Conservation (phyloP, 2,888 invertebrate genomes). For the Megamerina dolium region DNA sequence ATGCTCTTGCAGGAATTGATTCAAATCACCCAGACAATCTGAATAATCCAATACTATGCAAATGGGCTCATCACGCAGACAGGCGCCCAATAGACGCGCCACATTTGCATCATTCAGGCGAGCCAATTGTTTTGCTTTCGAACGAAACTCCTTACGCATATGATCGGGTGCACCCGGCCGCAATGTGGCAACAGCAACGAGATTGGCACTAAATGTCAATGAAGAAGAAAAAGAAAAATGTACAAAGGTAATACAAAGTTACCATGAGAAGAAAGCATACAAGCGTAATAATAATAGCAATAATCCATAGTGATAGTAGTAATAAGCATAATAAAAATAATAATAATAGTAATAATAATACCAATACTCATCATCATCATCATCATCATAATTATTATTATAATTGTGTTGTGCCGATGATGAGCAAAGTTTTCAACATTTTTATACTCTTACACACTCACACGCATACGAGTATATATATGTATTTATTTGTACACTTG, state of each 20-base stretch:
- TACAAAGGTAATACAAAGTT: too few species aligned
- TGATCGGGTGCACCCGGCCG: constrained; percentile 55
- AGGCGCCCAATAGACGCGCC: constrained; percentile 66
- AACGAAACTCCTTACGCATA: constrained; percentile 63
- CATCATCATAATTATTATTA: too few species aligned
- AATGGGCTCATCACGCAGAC: constrained; percentile 65
- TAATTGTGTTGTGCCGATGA: too few species aligned
- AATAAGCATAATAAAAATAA: too few species aligned
- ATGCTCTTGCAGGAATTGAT: constrained; percentile 77
- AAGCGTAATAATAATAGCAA: too few species aligned
- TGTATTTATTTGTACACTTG: background rate
- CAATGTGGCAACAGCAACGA: constrained; percentile 70
- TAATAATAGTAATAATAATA: too few species aligned
- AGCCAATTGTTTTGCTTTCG: constrained; percentile 65
- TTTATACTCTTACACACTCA: too few species aligned
- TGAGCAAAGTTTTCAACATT: too few species aligned
- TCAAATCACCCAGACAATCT: constrained; percentile 67
- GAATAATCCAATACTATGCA: constrained; percentile 68
- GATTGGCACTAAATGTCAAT: constrained; percentile 46
- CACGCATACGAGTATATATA: background rate
- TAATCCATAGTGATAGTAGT: too few species aligned
- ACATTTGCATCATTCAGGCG: constrained; percentile 67
- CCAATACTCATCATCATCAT: too few species aligned
- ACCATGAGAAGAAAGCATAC: too few species aligned
- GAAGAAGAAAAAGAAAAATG: constrained; percentile 4